These are phyloP conservation scores for Gymnoscelis rufifasciata DNA, from an alignment of 2,888 invertebrate genomes.

Conservation along the genomic window DNA sequence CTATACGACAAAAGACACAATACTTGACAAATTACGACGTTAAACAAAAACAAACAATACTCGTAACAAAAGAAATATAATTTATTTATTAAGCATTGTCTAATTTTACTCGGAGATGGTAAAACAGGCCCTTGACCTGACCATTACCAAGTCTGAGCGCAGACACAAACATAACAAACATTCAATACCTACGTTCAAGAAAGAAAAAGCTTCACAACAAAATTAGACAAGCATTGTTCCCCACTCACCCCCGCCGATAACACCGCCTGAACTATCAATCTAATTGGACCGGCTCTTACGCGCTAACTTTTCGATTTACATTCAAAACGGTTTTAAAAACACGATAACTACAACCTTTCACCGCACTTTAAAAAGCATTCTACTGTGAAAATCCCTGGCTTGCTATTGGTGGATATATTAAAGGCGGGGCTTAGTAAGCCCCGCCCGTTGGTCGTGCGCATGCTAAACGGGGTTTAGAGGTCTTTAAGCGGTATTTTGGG, in stretches of 20 bases:
- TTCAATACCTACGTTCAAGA: too few species aligned
- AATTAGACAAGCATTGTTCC: not conserved
- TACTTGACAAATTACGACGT: too few species aligned
- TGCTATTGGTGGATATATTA: slow-evolving; percentile 46
- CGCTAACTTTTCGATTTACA: slow-evolving; percentile 79
- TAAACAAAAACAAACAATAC: too few species aligned
- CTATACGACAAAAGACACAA: too few species aligned
- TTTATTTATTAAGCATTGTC: too few species aligned
- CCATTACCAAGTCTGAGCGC: too few species aligned
- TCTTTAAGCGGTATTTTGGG: slow-evolving; percentile 78
- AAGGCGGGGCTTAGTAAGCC: slow-evolving; percentile 47
- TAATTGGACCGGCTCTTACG: slow-evolving; percentile 74
- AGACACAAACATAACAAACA: too few species aligned
- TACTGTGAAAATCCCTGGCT: slow-evolving; percentile 52
- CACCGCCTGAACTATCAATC: slow-evolving; percentile 58
- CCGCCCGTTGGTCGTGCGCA: slow-evolving; percentile 64
- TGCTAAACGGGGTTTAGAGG: slow-evolving; percentile 73
- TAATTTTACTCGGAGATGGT: too few species aligned
- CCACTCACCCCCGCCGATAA: not conserved
- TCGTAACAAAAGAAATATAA: too few species aligned
- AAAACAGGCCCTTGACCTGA: too few species aligned
- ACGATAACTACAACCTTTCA: slow-evolving; percentile 69
- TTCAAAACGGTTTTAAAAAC: slow-evolving; percentile 78
- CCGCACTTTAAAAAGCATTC: slow-evolving; percentile 63
- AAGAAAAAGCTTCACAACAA: not conserved